phyloP scores from a whole-genome alignment of 2,113 vertebrate species.

The Xyliphius kryptos region DNA sequence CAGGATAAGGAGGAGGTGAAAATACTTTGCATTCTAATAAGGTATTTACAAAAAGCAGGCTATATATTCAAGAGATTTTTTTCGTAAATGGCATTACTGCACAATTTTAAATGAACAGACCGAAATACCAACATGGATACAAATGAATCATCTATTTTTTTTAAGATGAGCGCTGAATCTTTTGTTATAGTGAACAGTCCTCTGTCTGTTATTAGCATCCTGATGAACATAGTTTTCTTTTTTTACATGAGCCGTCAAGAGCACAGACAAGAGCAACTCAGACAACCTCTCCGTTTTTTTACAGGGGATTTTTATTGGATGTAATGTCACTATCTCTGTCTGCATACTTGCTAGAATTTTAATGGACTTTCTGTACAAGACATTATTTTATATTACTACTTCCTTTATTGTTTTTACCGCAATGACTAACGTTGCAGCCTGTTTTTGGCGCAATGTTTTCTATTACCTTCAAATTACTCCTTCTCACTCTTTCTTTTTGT shows the following conservation, averaged over 20 bases:
- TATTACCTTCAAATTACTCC: constrained; percentile 45
- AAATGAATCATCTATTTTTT: background rate
- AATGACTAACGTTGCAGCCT: constrained; percentile 17
- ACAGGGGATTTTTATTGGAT: constrained; percentile 29
- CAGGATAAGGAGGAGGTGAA: no score
- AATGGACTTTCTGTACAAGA: background rate
- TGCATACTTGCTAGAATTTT: background rate
- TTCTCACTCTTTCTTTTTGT: constrained; percentile 19
- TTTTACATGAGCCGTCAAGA: constrained; percentile 36
- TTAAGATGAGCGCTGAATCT: constrained; percentile 26
- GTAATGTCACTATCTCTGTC: constrained; percentile 7
- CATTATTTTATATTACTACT: background rate
- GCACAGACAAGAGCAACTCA: background rate
- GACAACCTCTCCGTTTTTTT: constrained; percentile 45
- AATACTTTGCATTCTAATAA: no score
- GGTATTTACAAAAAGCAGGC: no score
- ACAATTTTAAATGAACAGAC: no score
- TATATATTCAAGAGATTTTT: no score
- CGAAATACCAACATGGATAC: background rate
- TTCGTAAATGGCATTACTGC: no score
- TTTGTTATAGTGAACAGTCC: no score
- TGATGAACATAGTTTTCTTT: background rate
- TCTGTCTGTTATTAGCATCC: no score
- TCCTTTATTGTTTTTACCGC: background rate
- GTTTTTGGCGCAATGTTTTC: constrained; percentile 42